A percentile compares a stretch with the other conserved stretches of the same genome.
phyloP scores from a whole-genome alignment of 2,888 invertebrate genomes.

The Microlaimidae sp. region DNA sequence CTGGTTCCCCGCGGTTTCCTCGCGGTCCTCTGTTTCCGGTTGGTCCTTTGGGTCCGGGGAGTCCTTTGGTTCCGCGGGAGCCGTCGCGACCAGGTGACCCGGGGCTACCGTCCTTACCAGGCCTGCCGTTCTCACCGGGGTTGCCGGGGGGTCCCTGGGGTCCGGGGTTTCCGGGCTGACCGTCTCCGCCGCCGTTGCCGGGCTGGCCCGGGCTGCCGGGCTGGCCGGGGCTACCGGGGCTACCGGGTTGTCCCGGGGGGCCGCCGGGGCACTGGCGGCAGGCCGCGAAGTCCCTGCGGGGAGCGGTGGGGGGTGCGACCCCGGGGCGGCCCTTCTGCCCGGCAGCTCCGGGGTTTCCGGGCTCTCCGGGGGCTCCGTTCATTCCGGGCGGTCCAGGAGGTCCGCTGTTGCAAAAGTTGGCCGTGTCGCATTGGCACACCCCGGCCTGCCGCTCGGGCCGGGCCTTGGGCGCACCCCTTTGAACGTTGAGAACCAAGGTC shows the following conservation, averaged over 20 bases:
- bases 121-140: too few species aligned
- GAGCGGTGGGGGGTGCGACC: neutral
- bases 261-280: neutral
- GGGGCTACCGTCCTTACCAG: too few species aligned
- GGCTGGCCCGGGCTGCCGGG: neutral
- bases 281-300: neutral
- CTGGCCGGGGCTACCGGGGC: neutral
- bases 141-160: conserved; percentile 20
- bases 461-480: too few species aligned
- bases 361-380: neutral
- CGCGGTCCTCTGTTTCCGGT: too few species aligned
- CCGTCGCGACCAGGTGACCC: too few species aligned
- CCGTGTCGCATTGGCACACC: too few species aligned
- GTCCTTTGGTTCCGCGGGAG: too few species aligned
- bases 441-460: too few species aligned
- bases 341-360: neutral
- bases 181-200: conserved; percentile 19
- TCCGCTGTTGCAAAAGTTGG: neutral
- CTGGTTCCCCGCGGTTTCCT: too few species aligned
- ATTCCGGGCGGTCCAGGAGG: neutral
- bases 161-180: conserved; percentile 22
- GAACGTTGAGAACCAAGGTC: too few species aligned
- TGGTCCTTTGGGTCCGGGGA: too few species aligned
- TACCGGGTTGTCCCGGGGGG: neutral
- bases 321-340: neutral